Conservation (phyloP, 2,113 vertebrate species). For the Chroicocephalus ridibundus region DNA sequence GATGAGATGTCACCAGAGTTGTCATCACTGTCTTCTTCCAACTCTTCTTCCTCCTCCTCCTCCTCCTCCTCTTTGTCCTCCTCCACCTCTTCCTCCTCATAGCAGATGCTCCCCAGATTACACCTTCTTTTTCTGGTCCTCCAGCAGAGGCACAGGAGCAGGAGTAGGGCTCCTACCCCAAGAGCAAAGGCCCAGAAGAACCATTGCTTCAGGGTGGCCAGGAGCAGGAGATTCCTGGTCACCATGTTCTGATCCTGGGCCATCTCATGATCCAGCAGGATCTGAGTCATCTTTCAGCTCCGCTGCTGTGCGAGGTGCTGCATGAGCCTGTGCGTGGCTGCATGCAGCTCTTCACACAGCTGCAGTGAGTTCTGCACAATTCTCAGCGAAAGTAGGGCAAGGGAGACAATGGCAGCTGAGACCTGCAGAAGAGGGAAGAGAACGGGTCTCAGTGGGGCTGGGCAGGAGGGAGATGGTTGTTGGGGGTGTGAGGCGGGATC, state of each 20-base stretch:
- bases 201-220: not conserved
- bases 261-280: not conserved
- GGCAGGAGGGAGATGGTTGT: not conserved
- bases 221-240: not conserved
- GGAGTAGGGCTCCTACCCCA: not conserved
- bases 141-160: not conserved
- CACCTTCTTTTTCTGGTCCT: not conserved
- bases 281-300: not conserved
- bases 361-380: not conserved
- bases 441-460: not conserved
- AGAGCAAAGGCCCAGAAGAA: not conserved
- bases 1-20: no score
- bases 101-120: no score
- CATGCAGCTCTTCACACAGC: not conserved
- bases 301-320: not conserved
- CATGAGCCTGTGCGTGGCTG: not conserved
- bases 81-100: not conserved
- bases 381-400: not conserved
- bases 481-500: not conserved
- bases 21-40: not conserved
- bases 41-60: not conserved
- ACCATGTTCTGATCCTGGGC: not conserved
- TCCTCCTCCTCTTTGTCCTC: not conserved
- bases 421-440: not conserved
- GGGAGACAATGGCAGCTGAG: not conserved